Conservation (phyloP, 2,113 vertebrate species). For the Corythoichthys haematopterus region DNA sequence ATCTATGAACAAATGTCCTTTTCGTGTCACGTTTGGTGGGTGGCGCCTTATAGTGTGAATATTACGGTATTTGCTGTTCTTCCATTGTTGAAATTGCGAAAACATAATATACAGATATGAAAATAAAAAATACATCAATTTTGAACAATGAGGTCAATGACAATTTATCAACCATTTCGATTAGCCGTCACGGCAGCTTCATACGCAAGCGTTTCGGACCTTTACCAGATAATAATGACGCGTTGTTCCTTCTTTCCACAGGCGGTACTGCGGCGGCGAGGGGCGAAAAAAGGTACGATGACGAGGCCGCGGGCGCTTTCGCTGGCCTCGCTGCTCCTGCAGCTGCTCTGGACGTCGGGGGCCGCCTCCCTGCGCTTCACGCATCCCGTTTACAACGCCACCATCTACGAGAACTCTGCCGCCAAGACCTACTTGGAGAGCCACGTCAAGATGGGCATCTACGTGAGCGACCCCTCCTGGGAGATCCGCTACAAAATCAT, state of each 20-base stretch:
- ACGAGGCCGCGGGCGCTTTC: constrained; percentile 82
- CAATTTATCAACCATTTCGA: no score
- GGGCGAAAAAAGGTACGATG: constrained; percentile 63
- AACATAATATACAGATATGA: no score
- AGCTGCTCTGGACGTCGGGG: constrained; percentile 73
- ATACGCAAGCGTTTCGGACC: no score
- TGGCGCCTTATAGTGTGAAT: no score
- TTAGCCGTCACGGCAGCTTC: no score
- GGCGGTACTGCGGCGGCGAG: constrained; percentile 69
- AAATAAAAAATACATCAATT: no score
- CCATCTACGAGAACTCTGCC: constrained; percentile 95
- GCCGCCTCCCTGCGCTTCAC: constrained; percentile 80
- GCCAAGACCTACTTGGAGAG: constrained; percentile 93
- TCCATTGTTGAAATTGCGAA: no score
- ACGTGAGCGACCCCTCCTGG: constrained; percentile 79
- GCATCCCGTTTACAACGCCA: constrained; percentile 84
- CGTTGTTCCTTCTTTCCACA: constrained; percentile 47
- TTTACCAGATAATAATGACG: not conserved
- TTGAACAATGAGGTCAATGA: no score
- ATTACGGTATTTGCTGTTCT: no score
- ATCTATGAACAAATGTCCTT: no score
- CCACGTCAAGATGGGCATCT: constrained; percentile 92
- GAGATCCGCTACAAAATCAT: constrained; percentile 96
- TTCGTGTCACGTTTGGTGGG: no score
- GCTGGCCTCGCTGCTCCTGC: constrained; percentile 78